These are phyloP conservation scores for Leptodactylus fuscus DNA, from an alignment of 2,113 vertebrate species.

Conservation along the genomic window DNA sequence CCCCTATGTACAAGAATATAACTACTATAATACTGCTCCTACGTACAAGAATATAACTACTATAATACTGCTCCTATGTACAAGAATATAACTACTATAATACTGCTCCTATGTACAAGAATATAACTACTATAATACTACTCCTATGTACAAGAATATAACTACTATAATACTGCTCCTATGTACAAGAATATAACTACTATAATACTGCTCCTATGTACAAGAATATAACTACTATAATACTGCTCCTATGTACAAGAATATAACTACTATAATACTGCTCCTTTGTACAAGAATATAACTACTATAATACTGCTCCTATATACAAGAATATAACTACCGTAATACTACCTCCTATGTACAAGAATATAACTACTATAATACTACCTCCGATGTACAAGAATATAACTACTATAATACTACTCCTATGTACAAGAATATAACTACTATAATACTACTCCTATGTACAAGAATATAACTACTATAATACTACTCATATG, in stretches of 20 bases:
- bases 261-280: slow-evolving; percentile 12
- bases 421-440: not conserved
- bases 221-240: slow-evolving; percentile 15
- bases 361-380: slow-evolving; percentile 5
- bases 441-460: not conserved
- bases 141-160: not conserved
- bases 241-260: not conserved
- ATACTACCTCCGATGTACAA: not conserved
- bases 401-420: slow-evolving; percentile 1
- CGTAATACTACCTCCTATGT: not conserved
- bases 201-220: not conserved
- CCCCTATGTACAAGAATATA: not conserved
- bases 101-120: not conserved
- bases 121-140: not conserved
- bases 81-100: slow-evolving; percentile 12
- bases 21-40: not conserved
- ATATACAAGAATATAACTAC: not conserved
- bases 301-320: not conserved
- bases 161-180: slow-evolving; percentile 11
- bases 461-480: slow-evolving; percentile 4
- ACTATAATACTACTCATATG: not conserved
- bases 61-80: not conserved
- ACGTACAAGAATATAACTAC: not conserved
- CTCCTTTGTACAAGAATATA: not conserved
- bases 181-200: slow-evolving; percentile 15